A percentile compares a stretch with the other conserved stretches of the same genome.
Evolutionary conservation across 2,888 invertebrate species (phyloP).

Genomic region (Catocala nupta): DNA sequence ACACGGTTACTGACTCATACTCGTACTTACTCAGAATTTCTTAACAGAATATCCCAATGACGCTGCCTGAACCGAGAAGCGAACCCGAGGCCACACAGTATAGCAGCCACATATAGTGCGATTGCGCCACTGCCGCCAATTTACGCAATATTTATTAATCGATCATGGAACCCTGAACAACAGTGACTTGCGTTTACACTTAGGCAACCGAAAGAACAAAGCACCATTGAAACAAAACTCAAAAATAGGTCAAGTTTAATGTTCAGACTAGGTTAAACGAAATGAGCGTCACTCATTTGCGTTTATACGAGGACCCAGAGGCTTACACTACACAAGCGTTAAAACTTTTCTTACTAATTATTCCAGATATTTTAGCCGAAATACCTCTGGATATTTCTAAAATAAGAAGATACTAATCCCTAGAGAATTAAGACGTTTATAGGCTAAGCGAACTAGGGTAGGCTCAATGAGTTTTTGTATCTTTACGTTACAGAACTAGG

Average conservation of each 20-base stretch:
- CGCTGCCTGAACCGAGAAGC: no score
- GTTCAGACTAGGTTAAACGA: background rate
- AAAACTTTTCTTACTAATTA: conserved; percentile 20
- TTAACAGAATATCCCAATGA: no score
- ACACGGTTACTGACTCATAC: no score
- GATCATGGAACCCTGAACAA: no score
- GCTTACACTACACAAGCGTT: conserved; percentile 7
- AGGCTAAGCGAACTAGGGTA: conserved; percentile 4
- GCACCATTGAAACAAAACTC: no score
- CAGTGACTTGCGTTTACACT: no score
- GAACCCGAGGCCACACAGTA: no score
- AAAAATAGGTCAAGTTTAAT: conserved; percentile 9
- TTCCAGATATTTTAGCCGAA: conserved; percentile 13
- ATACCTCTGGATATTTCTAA: conserved; percentile 10
- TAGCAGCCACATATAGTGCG: no score
- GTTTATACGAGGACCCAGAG: conserved; percentile 5
- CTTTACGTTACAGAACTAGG: background rate
- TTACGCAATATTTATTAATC: no score
- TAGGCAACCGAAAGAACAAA: no score
- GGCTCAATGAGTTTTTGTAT: conserved; percentile 5
- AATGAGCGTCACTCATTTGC: conserved; percentile 10
- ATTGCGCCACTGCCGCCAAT: no score
- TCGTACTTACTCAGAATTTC: no score
- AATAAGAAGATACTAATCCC: conserved; percentile 16
- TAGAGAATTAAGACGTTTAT: conserved; percentile 11